A percentile compares a stretch with the other conserved stretches of the same genome.
These are phyloP conservation scores for Ibidorhyncha struthersii DNA, from an alignment of 2,113 vertebrate species.

Conservation along the genomic window DNA sequence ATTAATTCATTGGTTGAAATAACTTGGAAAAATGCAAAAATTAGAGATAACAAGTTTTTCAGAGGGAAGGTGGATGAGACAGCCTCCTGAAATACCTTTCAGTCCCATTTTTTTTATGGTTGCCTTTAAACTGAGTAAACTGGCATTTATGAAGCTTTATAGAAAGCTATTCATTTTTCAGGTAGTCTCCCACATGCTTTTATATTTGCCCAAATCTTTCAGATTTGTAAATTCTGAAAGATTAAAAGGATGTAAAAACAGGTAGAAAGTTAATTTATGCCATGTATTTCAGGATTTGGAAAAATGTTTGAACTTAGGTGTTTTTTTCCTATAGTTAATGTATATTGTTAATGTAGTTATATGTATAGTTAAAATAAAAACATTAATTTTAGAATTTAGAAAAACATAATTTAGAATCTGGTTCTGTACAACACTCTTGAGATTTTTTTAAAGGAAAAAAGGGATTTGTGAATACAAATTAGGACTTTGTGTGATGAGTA, in stretches of 20 bases:
- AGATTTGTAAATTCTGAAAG: neutral
- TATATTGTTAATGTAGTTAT: no score
- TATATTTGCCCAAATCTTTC: neutral
- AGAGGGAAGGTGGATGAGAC: neutral
- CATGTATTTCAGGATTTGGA: neutral
- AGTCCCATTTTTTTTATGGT: neutral
- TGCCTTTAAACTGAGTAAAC: neutral
- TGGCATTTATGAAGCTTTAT: neutral
- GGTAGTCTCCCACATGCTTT: neutral
- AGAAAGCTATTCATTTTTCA: neutral
- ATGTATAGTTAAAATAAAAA: neutral
- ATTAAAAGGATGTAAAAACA: neutral
- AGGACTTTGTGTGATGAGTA: neutral
- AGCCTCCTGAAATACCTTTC: neutral
- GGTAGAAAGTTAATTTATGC: neutral
- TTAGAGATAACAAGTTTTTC: neutral
- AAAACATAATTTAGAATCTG: neutral
- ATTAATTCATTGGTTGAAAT: neutral
- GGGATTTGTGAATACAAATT: neutral
- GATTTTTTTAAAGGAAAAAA: neutral
- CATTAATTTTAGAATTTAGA: neutral
- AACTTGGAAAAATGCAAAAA: neutral
- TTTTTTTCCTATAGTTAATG: no score
- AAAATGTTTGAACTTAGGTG: neutral
- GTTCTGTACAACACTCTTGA: neutral